Conservation (phyloP, 2,113 vertebrate genomes). For the Suncus etruscus region DNA sequence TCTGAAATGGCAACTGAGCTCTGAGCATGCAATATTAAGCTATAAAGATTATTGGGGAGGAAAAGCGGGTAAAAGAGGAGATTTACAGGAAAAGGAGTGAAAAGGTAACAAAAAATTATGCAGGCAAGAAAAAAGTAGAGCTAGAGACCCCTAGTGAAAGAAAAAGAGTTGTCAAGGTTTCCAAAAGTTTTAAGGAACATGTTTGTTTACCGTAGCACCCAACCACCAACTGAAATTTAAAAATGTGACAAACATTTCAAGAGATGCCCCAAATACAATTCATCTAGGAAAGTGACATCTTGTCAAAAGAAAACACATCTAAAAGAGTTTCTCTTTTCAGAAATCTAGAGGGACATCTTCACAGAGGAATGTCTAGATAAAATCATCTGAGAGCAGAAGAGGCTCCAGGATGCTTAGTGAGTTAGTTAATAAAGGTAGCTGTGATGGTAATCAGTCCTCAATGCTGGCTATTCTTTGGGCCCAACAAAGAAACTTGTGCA, state of each 20-base stretch:
- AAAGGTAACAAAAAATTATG: background rate
- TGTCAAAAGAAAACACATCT: conserved; percentile 17
- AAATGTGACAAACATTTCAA: background rate
- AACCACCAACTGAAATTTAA: conserved; percentile 8
- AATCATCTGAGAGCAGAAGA: background rate
- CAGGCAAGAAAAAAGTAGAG: conserved; percentile 13
- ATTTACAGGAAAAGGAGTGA: conserved; percentile 31
- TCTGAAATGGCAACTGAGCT: background rate
- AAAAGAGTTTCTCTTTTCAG: conserved; percentile 25
- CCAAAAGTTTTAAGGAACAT: background rate
- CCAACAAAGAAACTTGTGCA: background rate
- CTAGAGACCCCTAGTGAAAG: background rate
- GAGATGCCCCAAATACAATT: background rate
- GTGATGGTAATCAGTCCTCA: background rate
- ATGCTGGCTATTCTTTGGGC: background rate
- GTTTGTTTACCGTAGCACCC: background rate
- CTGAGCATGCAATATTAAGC: background rate
- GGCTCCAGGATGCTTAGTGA: background rate
- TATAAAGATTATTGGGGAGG: conserved; percentile 33
- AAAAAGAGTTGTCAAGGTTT: conserved; percentile 13
- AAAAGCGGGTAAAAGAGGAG: background rate
- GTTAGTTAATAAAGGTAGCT: background rate
- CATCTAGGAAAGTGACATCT: conserved; percentile 22
- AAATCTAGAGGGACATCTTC: background rate
- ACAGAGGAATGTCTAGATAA: background rate